A percentile compares a stretch with the other conserved stretches of the same genome.
phyloP scores from a whole-genome alignment of 23 tunicate genomes.

The Halocynthia roretzi region DNA sequence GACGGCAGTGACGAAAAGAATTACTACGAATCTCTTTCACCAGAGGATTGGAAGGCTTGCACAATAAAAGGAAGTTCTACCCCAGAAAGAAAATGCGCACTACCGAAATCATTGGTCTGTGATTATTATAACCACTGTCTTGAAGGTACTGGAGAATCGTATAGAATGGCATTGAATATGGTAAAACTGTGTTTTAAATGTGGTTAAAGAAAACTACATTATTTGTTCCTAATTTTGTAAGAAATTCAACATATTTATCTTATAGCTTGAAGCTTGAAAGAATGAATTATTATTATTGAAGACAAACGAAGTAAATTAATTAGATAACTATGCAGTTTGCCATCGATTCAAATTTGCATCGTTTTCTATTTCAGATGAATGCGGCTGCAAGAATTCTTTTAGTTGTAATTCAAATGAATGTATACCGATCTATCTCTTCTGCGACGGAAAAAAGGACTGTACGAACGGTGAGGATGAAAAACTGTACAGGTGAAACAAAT shows the following conservation, averaged over 20 bases:
- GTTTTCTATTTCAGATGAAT: constrained; percentile 2
- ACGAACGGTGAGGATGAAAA: neutral
- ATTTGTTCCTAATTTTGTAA: no score
- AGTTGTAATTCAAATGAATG: neutral
- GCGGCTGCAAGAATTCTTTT: neutral
- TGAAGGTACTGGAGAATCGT: neutral
- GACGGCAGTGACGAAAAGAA: constrained; percentile 3
- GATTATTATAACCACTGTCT: neutral
- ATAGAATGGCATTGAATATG: no score
- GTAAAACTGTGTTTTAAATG: no score
- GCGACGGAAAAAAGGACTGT: neutral
- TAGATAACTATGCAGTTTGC: neutral
- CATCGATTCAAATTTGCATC: neutral
- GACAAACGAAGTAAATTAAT: neutral
- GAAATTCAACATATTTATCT: no score
- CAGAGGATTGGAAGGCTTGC: neutral
- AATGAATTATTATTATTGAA: no score
- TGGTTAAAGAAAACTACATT: no score
- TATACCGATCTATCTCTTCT: neutral
- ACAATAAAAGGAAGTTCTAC: neutral
- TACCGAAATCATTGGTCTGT: neutral
- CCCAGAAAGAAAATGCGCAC: neutral
- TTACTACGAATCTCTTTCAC: neutral
- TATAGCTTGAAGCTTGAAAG: no score
- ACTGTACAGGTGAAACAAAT: no score